Conservation (phyloP, 2,113 vertebrate species). For the Xiphias gladius region DNA sequence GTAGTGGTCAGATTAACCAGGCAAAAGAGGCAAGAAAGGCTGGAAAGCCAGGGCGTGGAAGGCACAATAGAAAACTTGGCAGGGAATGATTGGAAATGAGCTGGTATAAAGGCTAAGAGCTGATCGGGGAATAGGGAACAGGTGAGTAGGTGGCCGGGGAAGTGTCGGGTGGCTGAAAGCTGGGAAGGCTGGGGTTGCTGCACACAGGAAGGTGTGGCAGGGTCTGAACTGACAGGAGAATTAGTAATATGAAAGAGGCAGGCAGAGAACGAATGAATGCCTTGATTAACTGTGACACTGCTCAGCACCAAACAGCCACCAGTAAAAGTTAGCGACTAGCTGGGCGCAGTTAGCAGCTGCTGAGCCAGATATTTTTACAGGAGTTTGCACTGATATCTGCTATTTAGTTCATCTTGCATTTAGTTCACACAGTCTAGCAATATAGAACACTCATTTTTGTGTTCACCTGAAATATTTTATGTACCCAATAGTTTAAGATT, state of each 20-base stretch:
- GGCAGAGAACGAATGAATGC: neutral
- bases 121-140: too few relatives aligned
- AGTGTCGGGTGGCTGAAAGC: neutral
- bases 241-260: neutral
- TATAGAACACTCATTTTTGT: neutral
- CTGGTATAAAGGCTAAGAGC: too few relatives aligned
- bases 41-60: too few relatives aligned
- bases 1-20: too few relatives aligned
- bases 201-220: neutral
- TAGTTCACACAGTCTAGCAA: neutral
- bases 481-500: neutral
- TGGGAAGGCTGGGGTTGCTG: neutral
- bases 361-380: neutral
- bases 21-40: too few relatives aligned
- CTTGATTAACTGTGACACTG: too few relatives aligned
- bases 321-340: neutral
- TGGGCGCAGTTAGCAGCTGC: neutral
- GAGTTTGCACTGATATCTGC: neutral
- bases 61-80: too few relatives aligned
- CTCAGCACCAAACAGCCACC: too few relatives aligned
- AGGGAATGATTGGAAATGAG: too few relatives aligned
- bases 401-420: neutral
- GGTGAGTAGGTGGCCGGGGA: neutral
- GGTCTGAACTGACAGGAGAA: neutral
- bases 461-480: slow-evolving; percentile 13